Conservation (phyloP, 2,113 vertebrate species). For the Crotalus helleri region DNA sequence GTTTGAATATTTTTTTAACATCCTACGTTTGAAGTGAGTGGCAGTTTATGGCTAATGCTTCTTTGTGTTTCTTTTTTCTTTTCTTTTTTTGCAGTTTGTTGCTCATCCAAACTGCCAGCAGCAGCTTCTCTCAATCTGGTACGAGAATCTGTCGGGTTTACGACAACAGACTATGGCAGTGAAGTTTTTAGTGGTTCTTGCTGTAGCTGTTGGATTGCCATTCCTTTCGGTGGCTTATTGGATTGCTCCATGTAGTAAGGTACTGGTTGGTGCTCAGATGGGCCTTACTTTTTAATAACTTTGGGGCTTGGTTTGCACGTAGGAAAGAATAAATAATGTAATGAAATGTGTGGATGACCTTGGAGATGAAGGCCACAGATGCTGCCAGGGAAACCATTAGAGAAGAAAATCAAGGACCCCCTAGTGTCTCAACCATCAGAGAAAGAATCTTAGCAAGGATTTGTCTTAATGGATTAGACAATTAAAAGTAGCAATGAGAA, state of each 20-base stretch:
- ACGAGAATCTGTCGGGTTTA: constrained; percentile 88
- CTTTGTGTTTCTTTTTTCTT: constrained; percentile 12
- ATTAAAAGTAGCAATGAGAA: background rate
- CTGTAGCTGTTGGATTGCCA: constrained; percentile 83
- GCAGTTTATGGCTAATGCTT: background rate
- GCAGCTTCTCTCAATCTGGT: constrained; percentile 95
- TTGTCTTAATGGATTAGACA: background rate
- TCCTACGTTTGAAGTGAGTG: background rate
- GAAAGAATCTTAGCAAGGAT: background rate
- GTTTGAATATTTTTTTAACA: background rate
- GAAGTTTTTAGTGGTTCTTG: constrained; percentile 89
- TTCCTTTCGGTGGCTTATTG: constrained; percentile 86
- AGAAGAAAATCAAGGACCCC: background rate
- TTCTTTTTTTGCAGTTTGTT: constrained; percentile 78
- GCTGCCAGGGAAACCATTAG: background rate
- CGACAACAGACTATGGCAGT: constrained; percentile 87
- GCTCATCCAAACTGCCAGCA: constrained; percentile 98
- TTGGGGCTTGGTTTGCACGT: background rate
- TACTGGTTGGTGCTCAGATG: constrained; percentile 56
- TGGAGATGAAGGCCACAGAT: background rate
- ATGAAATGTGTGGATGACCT: background rate
- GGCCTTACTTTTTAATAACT: background rate
- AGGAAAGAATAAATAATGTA: background rate
- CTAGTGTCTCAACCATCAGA: background rate
- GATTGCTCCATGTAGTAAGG: constrained; percentile 95